These are phyloP conservation scores for Steinernema hermaphroditum DNA, from an alignment of 2,888 invertebrate species.

Conservation along the genomic window DNA sequence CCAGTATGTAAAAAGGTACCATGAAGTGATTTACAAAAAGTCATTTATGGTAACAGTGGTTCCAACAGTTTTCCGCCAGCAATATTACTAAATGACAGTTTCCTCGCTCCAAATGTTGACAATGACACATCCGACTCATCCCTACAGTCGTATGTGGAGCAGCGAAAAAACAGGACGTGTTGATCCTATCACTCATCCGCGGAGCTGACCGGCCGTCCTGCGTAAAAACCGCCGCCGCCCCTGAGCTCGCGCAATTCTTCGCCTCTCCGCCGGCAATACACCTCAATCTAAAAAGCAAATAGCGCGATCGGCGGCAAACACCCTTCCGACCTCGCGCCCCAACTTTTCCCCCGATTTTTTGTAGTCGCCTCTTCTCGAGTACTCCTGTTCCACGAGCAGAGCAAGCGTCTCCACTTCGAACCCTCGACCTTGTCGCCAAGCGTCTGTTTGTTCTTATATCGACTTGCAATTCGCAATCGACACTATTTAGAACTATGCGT, in stretches of 20 bases:
- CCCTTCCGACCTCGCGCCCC: slow-evolving; percentile 2
- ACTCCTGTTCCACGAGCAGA: neutral
- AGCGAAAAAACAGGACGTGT: slow-evolving; percentile 12
- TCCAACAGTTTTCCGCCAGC: too few species aligned
- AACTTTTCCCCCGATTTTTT: slow-evolving; percentile 12
- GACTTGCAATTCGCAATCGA: neutral
- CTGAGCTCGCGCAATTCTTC: neutral
- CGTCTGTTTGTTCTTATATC: neutral
- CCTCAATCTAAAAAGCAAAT: slow-evolving; percentile 3
- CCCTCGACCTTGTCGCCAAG: slow-evolving; percentile 24
- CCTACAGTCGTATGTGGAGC: neutral
- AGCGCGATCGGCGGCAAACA: slow-evolving; percentile 15
- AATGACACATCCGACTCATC: neutral
- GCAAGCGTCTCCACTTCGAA: slow-evolving; percentile 19
- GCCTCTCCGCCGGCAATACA: neutral
- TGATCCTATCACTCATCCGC: neutral
- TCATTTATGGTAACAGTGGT: too few species aligned
- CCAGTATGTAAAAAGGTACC: too few species aligned
- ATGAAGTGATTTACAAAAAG: too few species aligned
- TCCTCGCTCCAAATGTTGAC: neutral
- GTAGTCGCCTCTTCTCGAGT: neutral
- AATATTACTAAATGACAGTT: too few species aligned
- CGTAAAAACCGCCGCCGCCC: neutral
- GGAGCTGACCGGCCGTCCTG: neutral
- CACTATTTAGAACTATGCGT: slow-evolving; percentile 10